Percentiles rank a stretch among this genome's conserved stretches.
Conservation (phyloP, 2,113 vertebrate species). For the Oriolus oriolus region DNA sequence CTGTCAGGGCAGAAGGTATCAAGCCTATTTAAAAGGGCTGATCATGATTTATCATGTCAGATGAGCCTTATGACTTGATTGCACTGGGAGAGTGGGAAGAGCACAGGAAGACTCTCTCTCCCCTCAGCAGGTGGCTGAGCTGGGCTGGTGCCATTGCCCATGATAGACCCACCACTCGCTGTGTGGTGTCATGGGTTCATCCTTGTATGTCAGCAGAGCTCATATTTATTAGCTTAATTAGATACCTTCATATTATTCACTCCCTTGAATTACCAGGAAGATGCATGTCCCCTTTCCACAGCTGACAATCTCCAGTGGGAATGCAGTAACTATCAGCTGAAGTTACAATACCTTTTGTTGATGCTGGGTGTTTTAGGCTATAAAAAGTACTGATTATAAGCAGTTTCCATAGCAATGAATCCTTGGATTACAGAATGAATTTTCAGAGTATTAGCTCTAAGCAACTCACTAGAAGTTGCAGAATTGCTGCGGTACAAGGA, state of each 20-base stretch:
- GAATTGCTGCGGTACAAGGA: not conserved
- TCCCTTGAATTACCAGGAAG: not conserved
- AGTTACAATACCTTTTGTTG: conserved; percentile 41
- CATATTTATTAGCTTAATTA: not conserved
- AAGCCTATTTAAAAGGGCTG: not conserved
- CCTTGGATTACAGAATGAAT: conserved; percentile 50
- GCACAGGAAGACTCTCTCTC: not conserved
- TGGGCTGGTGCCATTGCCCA: not conserved
- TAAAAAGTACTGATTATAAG: conserved; percentile 66
- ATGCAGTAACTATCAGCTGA: not conserved
- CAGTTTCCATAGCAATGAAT: conserved; percentile 70
- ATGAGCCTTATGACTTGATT: not conserved
- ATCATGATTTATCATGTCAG: not conserved
- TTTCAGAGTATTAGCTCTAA: conserved; percentile 66
- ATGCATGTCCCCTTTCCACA: not conserved
- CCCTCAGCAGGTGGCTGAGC: not conserved
- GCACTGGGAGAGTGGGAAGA: not conserved
- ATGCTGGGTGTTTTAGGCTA: conserved; percentile 16
- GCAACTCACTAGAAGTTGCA: conserved; percentile 32
- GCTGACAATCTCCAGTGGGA: not conserved
- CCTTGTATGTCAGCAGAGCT: not conserved
- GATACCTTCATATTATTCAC: not conserved
- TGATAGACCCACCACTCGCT: not conserved
- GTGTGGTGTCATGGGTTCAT: rapidly evolving
- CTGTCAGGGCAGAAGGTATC: not conserved